Evolutionary conservation across 2,888 invertebrate genomes (phyloP).

Genomic region (Eupelmus urozonus): DNA sequence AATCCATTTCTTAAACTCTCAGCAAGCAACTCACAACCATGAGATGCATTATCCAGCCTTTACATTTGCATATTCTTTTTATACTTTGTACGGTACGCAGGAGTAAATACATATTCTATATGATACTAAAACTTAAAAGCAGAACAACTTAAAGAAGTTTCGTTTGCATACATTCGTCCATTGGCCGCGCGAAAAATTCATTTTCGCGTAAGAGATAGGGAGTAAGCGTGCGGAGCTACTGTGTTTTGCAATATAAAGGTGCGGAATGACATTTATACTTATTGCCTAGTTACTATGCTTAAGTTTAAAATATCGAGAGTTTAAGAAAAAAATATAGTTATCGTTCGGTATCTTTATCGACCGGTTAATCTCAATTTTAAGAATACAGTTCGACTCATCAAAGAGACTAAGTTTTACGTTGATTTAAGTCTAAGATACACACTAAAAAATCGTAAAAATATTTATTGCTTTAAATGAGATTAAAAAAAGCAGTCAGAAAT

Average conservation of each 20-base stretch:
- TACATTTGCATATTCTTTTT: constrained; percentile 17
- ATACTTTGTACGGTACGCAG: constrained; percentile 47
- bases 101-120: constrained; percentile 18
- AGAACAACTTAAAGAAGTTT: no score
- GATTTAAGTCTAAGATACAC: constrained; percentile 1
- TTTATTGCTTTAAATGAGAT: constrained; percentile 49
- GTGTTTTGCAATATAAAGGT: constrained; percentile 29
- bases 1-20: neutral
- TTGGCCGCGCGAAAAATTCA: constrained; percentile 11
- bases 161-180: constrained; percentile 5
- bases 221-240: constrained; percentile 36
- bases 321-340: constrained; percentile 39
- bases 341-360: constrained; percentile 18
- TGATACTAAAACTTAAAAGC: neutral
- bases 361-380: neutral
- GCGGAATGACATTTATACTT: constrained; percentile 54
- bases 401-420: neutral
- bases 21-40: constrained; percentile 23
- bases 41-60: constrained; percentile 30
- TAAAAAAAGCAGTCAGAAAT: constrained; percentile 27
- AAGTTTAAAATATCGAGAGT: constrained; percentile 30
- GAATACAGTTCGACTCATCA: constrained; percentile 6
- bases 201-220: constrained; percentile 23
- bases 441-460: constrained; percentile 46
- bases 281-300: constrained; percentile 34